Conservation (phyloP, 2,113 vertebrate genomes). For the Oreochromis aureus region DNA sequence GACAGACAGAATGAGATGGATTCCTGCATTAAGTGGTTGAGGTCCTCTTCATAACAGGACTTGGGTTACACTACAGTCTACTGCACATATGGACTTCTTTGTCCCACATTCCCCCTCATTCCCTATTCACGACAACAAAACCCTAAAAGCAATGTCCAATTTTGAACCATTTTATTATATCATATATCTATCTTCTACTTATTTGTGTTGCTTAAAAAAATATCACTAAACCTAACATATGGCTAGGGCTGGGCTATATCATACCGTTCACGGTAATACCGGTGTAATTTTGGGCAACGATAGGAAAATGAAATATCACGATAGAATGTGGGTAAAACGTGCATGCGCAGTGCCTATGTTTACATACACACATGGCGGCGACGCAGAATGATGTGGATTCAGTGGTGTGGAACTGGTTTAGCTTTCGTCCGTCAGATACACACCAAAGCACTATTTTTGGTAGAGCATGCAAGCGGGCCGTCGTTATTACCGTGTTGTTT, state of each 20-base stretch:
- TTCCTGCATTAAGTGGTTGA: conserved; percentile 71
- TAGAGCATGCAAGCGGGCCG: too few species aligned
- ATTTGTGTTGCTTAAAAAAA: neutral
- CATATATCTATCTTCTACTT: neutral
- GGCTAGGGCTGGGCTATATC: neutral
- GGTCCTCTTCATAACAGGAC: conserved; percentile 55
- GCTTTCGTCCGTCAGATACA: too few species aligned
- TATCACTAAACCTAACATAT: neutral
- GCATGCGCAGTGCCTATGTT: too few species aligned
- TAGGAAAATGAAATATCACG: too few species aligned
- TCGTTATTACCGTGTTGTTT: too few species aligned
- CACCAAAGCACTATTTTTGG: too few species aligned
- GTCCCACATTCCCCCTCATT: conserved; percentile 37
- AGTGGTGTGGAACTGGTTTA: too few species aligned
- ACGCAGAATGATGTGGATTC: too few species aligned
- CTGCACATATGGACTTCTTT: conserved; percentile 55
- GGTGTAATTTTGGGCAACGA: too few species aligned
- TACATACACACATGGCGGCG: too few species aligned
- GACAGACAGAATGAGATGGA: conserved; percentile 60
- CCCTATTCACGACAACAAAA: conserved; percentile 10
- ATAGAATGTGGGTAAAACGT: too few species aligned
- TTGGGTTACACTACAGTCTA: conserved; percentile 56
- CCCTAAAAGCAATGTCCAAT: neutral
- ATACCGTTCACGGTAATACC: too few species aligned
- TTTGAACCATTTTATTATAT: neutral